These are phyloP conservation scores for Limulus polyphemus DNA, from an alignment of 2,888 invertebrate species.

Conservation along the genomic window DNA sequence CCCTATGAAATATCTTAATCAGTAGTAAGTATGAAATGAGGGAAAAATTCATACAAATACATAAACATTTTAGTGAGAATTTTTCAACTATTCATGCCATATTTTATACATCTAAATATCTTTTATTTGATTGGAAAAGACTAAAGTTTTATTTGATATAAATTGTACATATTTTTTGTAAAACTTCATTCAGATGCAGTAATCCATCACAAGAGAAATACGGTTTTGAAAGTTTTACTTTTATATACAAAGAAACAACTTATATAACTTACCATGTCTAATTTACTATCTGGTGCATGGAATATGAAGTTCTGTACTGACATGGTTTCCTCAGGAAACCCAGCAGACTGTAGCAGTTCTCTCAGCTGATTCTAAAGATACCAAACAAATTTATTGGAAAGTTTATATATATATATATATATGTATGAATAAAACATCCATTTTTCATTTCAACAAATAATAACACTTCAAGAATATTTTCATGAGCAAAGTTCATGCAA, in stretches of 20 bases:
- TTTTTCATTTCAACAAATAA: too few relatives aligned
- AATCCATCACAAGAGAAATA: not conserved
- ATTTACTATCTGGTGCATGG: constrained; percentile 57
- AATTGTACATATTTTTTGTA: not conserved
- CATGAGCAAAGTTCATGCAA: not conserved
- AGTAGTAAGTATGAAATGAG: too few relatives aligned
- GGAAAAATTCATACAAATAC: too few relatives aligned
- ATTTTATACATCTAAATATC: too few relatives aligned
- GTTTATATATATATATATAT: too few relatives aligned
- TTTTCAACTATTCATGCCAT: too few relatives aligned
- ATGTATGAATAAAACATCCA: too few relatives aligned
- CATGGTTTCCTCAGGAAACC: constrained; percentile 82
- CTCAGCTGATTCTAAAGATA: constrained; percentile 50
- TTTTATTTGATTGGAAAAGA: too few relatives aligned
- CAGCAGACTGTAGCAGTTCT: constrained; percentile 55
- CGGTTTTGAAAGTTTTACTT: constrained; percentile 3
- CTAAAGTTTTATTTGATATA: not conserved
- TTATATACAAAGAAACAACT: constrained; percentile 4
- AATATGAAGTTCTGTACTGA: constrained; percentile 58
- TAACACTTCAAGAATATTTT: not conserved
- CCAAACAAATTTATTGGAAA: too few relatives aligned
- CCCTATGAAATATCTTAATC: too few relatives aligned
- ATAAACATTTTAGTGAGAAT: too few relatives aligned
- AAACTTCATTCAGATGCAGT: not conserved
- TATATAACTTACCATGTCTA: constrained; percentile 51